phyloP scores from a whole-genome alignment of 2,797 vertebrate species.

The Brotula barbata region DNA sequence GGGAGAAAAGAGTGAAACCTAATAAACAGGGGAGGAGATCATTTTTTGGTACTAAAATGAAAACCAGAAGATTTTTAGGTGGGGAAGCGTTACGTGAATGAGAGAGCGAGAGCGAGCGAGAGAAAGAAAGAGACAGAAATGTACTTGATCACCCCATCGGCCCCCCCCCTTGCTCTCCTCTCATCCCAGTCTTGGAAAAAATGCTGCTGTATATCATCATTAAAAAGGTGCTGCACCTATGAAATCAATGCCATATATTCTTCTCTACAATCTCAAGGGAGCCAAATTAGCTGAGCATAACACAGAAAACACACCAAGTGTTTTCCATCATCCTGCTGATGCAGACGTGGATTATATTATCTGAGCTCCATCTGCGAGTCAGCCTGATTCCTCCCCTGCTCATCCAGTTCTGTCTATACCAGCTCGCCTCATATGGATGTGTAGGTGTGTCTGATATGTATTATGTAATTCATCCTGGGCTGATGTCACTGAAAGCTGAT shows the following conservation, averaged over 20 bases:
- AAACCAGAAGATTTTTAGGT: too few relatives aligned
- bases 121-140: too few relatives aligned
- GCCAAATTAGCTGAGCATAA: neutral
- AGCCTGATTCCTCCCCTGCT: neutral
- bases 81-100: too few relatives aligned
- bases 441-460: constrained; percentile 1
- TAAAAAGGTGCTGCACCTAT: constrained; percentile 11
- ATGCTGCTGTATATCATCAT: constrained; percentile 8
- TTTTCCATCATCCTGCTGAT: constrained; percentile 3
- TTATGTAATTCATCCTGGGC: neutral
- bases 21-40: neutral
- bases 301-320: neutral
- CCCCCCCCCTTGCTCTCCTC: too few relatives aligned
- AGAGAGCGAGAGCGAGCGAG: too few relatives aligned
- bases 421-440: neutral
- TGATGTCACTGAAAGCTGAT: neutral
- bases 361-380: neutral
- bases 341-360: neutral
- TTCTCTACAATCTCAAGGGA: neutral
- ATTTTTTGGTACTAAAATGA: too few relatives aligned
- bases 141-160: too few relatives aligned
- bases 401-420: neutral
- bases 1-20: neutral
- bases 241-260: constrained; percentile 19
- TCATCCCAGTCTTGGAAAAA: constrained; percentile 12